Evolutionary conservation across 2,888 invertebrate genomes (phyloP).

Genomic region (Yponomeuta malinellus): DNA sequence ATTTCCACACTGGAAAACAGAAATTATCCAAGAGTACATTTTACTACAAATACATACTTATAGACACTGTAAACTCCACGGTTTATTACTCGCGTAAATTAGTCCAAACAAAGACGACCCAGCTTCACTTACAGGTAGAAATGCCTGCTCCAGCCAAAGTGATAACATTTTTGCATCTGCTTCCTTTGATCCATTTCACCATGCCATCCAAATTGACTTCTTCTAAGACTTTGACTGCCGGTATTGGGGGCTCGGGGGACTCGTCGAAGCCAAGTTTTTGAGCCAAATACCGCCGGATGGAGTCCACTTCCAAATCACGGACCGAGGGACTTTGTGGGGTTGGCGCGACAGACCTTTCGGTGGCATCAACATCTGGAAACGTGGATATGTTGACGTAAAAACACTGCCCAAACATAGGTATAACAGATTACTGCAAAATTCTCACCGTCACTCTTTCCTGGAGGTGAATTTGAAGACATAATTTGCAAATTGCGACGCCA

Average conservation of each 20-base stretch:
- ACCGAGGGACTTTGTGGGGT: conserved; percentile 52
- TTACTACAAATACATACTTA: not conserved
- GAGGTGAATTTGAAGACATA: conserved; percentile 68
- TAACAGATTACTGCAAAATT: conserved; percentile 17
- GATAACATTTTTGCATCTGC: conserved; percentile 88
- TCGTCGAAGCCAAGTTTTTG: conserved; percentile 78
- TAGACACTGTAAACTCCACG: not conserved
- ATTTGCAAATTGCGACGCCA: conserved; percentile 56
- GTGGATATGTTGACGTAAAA: conserved; percentile 14
- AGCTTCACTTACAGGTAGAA: conserved; percentile 88
- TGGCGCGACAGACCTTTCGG: conserved; percentile 52
- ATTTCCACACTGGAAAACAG: not conserved
- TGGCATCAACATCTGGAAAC: conserved; percentile 46
- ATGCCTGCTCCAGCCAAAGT: conserved; percentile 98
- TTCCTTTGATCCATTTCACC: conserved; percentile 84
- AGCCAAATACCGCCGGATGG: conserved; percentile 78
- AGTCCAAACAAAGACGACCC: not conserved
- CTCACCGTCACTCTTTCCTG: conserved; percentile 62
- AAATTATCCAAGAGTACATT: not conserved
- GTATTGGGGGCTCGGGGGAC: conserved; percentile 45
- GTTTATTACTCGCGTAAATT: not conserved
- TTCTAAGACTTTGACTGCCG: conserved; percentile 73
- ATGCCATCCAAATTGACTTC: conserved; percentile 85
- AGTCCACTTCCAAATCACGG: conserved; percentile 76
- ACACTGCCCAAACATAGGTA: conserved; percentile 12